Base-by-base conservation (phyloP, 2,888 invertebrate species). In the Parapristionchus giblindavisi region DNA sequence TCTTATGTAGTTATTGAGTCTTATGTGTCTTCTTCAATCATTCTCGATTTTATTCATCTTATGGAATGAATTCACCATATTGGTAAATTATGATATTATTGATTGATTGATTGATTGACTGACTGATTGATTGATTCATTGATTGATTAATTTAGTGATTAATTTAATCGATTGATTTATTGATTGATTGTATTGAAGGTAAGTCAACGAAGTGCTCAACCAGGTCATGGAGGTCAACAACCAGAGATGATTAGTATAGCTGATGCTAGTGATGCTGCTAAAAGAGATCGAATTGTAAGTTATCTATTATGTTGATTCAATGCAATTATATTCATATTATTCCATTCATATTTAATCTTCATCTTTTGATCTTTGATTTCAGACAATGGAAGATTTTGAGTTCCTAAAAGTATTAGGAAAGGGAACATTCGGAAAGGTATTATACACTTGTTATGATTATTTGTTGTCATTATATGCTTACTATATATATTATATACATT, bases 341-440 rank as follows among this genome's bases (percentile, higher is more conserved):
- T n/a, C n/a, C n/a, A n/a, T n/a, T n/a, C 48, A 48, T 21, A 21
- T 48, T 11, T 48, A 21, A 11, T 14, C 17, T 48, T 48, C 48
- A 48, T 48, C 48, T 14, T 48, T 48, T 14, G 11, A 21, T 11
- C 32, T 61, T 54, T 3, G 3, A 17, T 77, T 81, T 40, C 76
- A 85, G 85, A 81, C 83, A 4, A 90, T 99, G 88, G 97, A 98
- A 89, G 96, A 98, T 90, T 99, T 99, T 90, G 98, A 99, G 90
- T 98, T 99, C 89, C 91, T 99, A 83, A 99, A 86, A 80, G 85
- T 86, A 34, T 78, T 83, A 24, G 83, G 83, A 34, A 83, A 83
- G 75, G 98, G 98, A 82, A 98, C 97, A 8, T 98, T 98, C 90
- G 99, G 99, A 77, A 99, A 83, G 75, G 83, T 72, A 24, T 6